These are phyloP conservation scores for Glyptemys insculpta DNA, from an alignment of 2,797 vertebrate genomes.

Conservation along the genomic window DNA sequence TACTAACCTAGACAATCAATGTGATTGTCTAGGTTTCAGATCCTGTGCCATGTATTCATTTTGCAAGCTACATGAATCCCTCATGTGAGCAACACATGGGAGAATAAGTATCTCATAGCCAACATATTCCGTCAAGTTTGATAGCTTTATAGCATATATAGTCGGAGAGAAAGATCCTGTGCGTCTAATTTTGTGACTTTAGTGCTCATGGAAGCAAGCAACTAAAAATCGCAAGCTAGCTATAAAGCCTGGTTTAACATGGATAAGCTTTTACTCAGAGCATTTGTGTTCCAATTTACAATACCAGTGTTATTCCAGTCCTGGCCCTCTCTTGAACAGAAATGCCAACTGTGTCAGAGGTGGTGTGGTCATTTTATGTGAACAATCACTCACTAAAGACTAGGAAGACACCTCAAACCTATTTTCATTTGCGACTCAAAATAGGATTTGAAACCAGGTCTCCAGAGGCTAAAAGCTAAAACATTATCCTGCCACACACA, in stretches of 20 bases:
- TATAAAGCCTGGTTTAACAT: not conserved
- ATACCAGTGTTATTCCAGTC: not conserved
- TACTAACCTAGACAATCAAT: not conserved
- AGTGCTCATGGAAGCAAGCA: not conserved
- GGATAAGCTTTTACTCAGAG: not conserved
- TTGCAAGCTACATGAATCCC: not conserved
- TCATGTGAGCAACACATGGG: not conserved
- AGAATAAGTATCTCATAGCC: not conserved
- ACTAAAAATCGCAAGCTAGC: not conserved
- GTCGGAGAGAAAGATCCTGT: not conserved
- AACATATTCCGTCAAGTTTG: not conserved
- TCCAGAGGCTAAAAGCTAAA: not conserved
- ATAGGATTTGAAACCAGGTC: not conserved
- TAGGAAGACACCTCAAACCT: not conserved
- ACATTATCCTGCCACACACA: not conserved
- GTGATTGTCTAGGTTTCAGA: too few relatives aligned
- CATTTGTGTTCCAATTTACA: not conserved
- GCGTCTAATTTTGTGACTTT: not conserved
- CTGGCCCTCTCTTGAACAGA: not conserved
- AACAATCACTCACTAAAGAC: not conserved
- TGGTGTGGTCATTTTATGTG: not conserved
- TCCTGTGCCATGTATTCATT: not conserved
- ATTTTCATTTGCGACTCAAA: not conserved
- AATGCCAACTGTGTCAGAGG: not conserved
- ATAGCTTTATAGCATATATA: not conserved